Conservation (phyloP, 2,888 invertebrate genomes). For the Hirtodrosophila histrioides region DNA sequence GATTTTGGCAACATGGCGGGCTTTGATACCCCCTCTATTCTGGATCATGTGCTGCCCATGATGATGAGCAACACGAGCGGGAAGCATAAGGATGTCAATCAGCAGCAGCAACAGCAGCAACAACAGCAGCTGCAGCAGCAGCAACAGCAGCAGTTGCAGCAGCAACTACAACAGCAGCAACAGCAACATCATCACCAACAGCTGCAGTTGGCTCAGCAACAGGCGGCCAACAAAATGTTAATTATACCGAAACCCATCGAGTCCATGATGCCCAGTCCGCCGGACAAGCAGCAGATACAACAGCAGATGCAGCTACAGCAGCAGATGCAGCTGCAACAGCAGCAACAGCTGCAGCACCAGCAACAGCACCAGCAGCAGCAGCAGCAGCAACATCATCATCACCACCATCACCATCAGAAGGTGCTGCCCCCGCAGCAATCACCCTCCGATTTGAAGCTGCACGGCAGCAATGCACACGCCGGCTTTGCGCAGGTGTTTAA, state of each 20-base stretch:
- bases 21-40: constrained; percentile 81
- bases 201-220: constrained; percentile 70
- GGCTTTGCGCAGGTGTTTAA: constrained; percentile 89
- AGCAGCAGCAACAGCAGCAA: constrained; percentile 59
- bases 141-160: constrained; percentile 82
- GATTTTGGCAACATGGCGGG: constrained; percentile 68
- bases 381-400: constrained; percentile 70
- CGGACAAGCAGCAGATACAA: constrained; percentile 86
- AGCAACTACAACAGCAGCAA: constrained; percentile 40
- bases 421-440: constrained; percentile 80
- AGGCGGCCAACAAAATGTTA: constrained; percentile 86
- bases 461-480: constrained; percentile 57
- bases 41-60: constrained; percentile 75
- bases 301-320: constrained; percentile 81
- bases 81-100: constrained; percentile 60
- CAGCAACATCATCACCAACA: constrained; percentile 50
- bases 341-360: constrained; percentile 86
- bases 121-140: constrained; percentile 70
- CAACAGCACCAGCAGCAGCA: constrained; percentile 81
- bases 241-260: constrained; percentile 89
- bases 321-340: constrained; percentile 80
- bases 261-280: constrained; percentile 86
- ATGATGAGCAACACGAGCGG: constrained; percentile 69
- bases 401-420: constrained; percentile 82
- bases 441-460: constrained; percentile 80